Evolutionary conservation across 2,797 vertebrate species (phyloP).

Genomic region (Myotis planiceps): DNA sequence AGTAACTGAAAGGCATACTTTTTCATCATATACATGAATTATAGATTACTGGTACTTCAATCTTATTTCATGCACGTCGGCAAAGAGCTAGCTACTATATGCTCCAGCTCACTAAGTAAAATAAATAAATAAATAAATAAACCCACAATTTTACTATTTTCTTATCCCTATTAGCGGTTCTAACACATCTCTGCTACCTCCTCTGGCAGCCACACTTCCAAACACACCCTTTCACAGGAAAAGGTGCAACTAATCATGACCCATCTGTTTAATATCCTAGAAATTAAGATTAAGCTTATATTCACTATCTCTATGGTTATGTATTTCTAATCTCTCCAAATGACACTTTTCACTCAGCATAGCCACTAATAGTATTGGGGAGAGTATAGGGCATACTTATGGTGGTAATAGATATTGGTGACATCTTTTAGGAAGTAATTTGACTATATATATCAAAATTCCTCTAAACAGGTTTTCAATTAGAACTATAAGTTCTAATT

Average conservation of each 20-base stretch:
- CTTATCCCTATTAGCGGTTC: neutral
- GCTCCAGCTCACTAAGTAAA: neutral
- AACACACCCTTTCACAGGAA: neutral
- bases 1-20: conserved; percentile 1
- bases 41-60: neutral
- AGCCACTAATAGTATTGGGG: neutral
- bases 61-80: neutral
- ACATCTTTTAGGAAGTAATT: neutral
- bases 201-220: neutral
- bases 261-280: neutral
- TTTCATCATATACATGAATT: neutral
- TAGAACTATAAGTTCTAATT: neutral
- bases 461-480: neutral
- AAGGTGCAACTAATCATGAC: neutral
- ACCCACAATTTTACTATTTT: neutral
- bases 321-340: neutral
- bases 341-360: neutral
- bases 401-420: neutral
- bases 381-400: neutral
- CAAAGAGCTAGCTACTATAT: neutral
- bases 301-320: neutral
- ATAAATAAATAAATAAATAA: neutral
- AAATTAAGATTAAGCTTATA: conserved; percentile 18
- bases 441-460: neutral
- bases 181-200: neutral